Conservation (phyloP, 2,888 invertebrate species). For the Amiota mariae region DNA sequence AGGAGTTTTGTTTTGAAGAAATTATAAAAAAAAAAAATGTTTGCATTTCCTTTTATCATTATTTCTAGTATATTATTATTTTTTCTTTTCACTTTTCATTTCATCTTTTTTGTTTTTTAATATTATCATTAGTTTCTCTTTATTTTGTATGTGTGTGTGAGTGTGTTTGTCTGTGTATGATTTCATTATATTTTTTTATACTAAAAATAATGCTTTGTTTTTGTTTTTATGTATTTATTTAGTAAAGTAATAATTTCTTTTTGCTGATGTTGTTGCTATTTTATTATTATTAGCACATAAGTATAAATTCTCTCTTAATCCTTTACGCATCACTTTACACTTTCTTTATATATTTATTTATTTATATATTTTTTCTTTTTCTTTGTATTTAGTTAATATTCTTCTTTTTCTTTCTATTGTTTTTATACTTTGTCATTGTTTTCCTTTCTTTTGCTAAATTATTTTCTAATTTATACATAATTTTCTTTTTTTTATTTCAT, state of each 20-base stretch:
- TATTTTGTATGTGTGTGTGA: too few species aligned
- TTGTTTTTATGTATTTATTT: slow-evolving; percentile 25
- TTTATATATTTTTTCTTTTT: slow-evolving; percentile 17
- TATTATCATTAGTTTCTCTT: slow-evolving; percentile 11
- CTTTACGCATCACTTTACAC: slow-evolving; percentile 36
- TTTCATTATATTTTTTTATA: slow-evolving; percentile 20
- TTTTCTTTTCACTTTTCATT: neutral
- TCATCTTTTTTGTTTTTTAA: neutral
- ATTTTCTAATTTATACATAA: slow-evolving; percentile 21
- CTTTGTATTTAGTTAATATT: slow-evolving; percentile 18
- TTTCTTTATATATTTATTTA: too few species aligned
- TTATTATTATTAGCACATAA: slow-evolving; percentile 20
- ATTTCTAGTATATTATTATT: neutral
- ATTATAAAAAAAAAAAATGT: slow-evolving; percentile 31
- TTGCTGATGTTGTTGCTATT: slow-evolving; percentile 14
- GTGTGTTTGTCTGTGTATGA: slow-evolving; percentile 13
- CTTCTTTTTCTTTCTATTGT: slow-evolving; percentile 12
- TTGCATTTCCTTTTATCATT: slow-evolving; percentile 28
- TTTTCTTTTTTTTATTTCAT: too few species aligned
- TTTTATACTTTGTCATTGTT: slow-evolving; percentile 33
- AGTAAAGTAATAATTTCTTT: slow-evolving; percentile 9
- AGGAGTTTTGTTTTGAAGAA: slow-evolving; percentile 4
- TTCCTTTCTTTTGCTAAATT: slow-evolving; percentile 31
- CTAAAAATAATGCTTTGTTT: slow-evolving; percentile 36
- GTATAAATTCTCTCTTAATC: slow-evolving; percentile 24